These are phyloP conservation scores for Vanessa tameamea DNA, from an alignment of 1,140 invertebrate genomes.

Conservation along the genomic window DNA sequence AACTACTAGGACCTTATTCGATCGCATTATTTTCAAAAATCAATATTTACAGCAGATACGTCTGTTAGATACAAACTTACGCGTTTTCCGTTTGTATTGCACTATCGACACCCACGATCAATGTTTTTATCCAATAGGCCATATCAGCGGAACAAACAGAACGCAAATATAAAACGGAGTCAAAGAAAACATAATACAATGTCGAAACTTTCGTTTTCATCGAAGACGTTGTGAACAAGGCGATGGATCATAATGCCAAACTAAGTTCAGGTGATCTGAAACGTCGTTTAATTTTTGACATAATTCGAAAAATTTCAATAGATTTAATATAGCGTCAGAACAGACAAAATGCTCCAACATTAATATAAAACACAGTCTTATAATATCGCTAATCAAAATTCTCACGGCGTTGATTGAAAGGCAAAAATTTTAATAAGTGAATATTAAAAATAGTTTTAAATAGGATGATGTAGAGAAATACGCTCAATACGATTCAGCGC, in stretches of 20 bases:
- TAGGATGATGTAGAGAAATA: no score
- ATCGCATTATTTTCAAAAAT: no score
- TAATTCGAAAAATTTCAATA: constrained; percentile 12
- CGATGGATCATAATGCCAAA: constrained; percentile 23
- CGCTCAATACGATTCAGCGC: no score
- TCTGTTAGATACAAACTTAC: no score
- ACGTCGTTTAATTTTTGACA: background rate
- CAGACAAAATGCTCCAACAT: constrained; percentile 3
- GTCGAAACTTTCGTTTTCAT: background rate
- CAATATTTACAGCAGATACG: no score
- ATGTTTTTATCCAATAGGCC: no score
- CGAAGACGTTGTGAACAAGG: background rate
- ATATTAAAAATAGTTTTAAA: background rate
- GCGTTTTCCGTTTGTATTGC: no score
- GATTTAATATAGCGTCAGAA: constrained; percentile 16
- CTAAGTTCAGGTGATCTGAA: constrained; percentile 15
- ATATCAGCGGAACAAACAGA: no score
- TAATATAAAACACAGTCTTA: constrained; percentile 2
- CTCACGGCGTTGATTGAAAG: background rate
- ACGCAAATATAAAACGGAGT: no score
- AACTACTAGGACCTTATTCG: no score
- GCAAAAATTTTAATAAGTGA: background rate
- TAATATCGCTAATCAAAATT: background rate
- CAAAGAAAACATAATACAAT: no score
- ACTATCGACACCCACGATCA: no score